phyloP scores from a whole-genome alignment of 2,113 vertebrate species.

The Crotalus helleri region DNA sequence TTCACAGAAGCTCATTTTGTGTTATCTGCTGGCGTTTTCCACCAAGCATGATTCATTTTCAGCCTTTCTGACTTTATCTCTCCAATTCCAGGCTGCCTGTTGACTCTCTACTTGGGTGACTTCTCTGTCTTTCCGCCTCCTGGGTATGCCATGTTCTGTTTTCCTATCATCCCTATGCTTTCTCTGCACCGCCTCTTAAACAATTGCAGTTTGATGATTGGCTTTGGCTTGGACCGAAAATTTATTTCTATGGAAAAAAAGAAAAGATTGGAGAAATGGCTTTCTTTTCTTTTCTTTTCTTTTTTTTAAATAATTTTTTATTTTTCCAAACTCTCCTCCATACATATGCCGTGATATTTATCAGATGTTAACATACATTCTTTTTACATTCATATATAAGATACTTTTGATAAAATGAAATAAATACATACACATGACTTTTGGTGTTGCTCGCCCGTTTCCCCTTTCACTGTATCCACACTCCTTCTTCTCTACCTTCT shows the following conservation, averaged over 20 bases:
- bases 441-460: too few species aligned
- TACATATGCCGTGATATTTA: too few species aligned
- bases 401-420: too few species aligned
- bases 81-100: neutral
- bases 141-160: neutral
- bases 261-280: slow-evolving; percentile 55
- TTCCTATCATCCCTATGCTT: neutral
- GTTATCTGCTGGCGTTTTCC: neutral
- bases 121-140: neutral
- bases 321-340: too few species aligned
- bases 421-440: too few species aligned
- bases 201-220: neutral
- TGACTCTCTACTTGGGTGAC: neutral
- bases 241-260: slow-evolving; percentile 43
- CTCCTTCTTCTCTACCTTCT: too few species aligned
- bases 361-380: too few species aligned
- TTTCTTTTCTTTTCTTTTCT: neutral
- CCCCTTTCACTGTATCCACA: too few species aligned
- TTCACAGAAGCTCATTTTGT: neutral
- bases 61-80: neutral
- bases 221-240: slow-evolving; percentile 6
- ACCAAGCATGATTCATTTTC: neutral
- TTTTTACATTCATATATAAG: too few species aligned
- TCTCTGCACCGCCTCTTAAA: neutral
- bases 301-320: too few species aligned